phyloP scores from a whole-genome alignment of 2,113 vertebrate species.

The Pogona vitticeps region DNA sequence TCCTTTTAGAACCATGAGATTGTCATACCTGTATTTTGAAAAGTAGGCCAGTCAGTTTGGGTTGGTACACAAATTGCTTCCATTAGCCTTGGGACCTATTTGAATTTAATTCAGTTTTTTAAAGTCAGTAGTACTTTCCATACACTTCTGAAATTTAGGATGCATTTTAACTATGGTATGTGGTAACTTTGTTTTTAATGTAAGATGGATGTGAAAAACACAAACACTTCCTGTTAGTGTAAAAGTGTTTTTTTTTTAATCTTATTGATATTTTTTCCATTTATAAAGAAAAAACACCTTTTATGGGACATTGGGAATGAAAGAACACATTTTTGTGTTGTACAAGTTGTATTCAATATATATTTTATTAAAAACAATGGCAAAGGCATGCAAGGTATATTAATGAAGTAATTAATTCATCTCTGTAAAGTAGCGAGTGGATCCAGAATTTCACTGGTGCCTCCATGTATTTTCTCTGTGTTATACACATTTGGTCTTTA shows the following conservation, averaged over 20 bases:
- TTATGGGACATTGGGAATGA: neutral
- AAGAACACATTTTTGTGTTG: neutral
- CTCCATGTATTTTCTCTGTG: neutral
- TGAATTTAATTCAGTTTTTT: slow-evolving; percentile 84
- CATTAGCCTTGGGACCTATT: slow-evolving; percentile 88
- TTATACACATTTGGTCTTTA: neutral
- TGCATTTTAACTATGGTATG: slow-evolving; percentile 76
- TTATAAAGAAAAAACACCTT: slow-evolving; percentile 18
- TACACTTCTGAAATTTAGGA: slow-evolving; percentile 83
- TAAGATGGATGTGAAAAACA: slow-evolving; percentile 71
- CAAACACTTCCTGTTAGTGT: slow-evolving; percentile 67
- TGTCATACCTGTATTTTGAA: slow-evolving; percentile 88
- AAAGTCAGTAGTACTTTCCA: slow-evolving; percentile 77
- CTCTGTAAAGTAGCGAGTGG: neutral
- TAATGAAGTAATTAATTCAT: neutral
- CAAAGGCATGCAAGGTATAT: neutral
- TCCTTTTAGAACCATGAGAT: slow-evolving; percentile 86
- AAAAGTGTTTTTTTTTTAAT: slow-evolving; percentile 35
- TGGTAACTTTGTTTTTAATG: slow-evolving; percentile 77
- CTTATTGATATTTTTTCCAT: slow-evolving; percentile 48
- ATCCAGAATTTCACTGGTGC: neutral
- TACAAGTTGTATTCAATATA: neutral
- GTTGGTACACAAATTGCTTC: slow-evolving; percentile 87
- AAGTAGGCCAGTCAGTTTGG: slow-evolving; percentile 86
- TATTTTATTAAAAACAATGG: accelerated